phyloP scores from a whole-genome alignment of 2,113 vertebrate genomes.

The Eidolon helvum region DNA sequence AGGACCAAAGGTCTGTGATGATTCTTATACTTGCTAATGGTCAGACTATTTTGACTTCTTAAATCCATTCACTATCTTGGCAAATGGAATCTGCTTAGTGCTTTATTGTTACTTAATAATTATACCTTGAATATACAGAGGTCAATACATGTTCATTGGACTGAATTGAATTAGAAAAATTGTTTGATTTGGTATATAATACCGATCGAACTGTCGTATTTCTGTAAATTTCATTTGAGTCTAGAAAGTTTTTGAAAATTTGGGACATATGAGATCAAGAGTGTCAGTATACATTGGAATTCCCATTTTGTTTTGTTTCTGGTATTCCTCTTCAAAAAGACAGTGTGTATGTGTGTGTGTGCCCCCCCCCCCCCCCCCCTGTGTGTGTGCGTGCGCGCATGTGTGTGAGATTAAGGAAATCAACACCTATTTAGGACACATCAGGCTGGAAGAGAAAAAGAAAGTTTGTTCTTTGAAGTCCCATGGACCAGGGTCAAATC shows the following conservation, averaged over 20 bases:
- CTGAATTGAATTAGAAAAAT: not conserved
- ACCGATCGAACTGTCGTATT: not conserved
- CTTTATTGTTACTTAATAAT: not conserved
- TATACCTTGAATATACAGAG: not conserved
- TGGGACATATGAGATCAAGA: not conserved
- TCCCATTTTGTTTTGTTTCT: not conserved
- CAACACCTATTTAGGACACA: not conserved
- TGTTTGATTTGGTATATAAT: not conserved
- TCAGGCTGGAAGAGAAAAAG: not conserved
- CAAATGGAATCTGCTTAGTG: not conserved
- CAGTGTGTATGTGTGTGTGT: not conserved
- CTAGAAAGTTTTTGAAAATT: not conserved
- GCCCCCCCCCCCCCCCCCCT: no score
- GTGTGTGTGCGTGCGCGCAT: not conserved
- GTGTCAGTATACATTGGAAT: not conserved
- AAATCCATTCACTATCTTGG: not conserved
- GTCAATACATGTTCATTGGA: not conserved
- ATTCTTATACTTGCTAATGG: not conserved
- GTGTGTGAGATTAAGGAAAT: not conserved
- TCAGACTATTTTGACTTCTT: not conserved
- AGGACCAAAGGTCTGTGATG: not conserved
- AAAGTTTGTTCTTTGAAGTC: not conserved
- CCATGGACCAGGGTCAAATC: not conserved
- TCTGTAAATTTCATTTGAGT: slow-evolving; percentile 9
- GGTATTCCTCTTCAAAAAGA: slow-evolving; percentile 13